phyloP scores from a whole-genome alignment of 2,888 invertebrate genomes.

The Oligia latruncula region DNA sequence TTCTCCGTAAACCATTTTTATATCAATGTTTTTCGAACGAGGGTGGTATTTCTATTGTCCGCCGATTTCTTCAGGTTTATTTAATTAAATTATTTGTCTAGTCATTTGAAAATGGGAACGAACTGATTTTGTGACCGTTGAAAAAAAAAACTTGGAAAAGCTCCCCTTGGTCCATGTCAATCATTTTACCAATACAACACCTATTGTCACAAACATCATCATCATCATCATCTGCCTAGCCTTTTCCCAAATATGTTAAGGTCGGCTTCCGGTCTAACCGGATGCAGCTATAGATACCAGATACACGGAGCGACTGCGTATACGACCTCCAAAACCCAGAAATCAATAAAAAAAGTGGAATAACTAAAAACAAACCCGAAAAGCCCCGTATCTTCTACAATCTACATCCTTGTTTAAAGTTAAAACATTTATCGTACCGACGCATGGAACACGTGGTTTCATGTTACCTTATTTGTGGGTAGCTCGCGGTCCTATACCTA shows the following conservation, averaged over 20 bases:
- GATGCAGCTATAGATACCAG: no score
- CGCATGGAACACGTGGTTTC: slow-evolving; percentile 18
- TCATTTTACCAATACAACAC: neutral
- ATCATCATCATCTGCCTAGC: neutral
- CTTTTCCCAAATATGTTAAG: neutral
- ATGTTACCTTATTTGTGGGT: slow-evolving; percentile 51
- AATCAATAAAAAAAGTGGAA: neutral
- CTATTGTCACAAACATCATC: neutral
- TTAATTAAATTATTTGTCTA: slow-evolving; percentile 3
- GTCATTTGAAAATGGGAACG: neutral
- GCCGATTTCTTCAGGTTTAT: neutral
- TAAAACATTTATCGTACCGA: slow-evolving; percentile 24
- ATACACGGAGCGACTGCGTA: neutral
- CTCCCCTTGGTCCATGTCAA: neutral
- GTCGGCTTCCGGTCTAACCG: neutral
- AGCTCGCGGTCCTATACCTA: slow-evolving; percentile 55
- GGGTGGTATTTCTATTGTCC: neutral
- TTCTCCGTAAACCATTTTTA: slow-evolving; percentile 16
- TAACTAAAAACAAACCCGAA: neutral
- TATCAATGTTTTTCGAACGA: slow-evolving; percentile 10
- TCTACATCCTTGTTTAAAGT: slow-evolving; percentile 13
- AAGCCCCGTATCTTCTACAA: neutral
- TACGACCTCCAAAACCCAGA: neutral
- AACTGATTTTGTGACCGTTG: neutral
- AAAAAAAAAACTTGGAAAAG: neutral